Conservation (phyloP, 2,113 vertebrate species). For the Xenopus borealis region DNA sequence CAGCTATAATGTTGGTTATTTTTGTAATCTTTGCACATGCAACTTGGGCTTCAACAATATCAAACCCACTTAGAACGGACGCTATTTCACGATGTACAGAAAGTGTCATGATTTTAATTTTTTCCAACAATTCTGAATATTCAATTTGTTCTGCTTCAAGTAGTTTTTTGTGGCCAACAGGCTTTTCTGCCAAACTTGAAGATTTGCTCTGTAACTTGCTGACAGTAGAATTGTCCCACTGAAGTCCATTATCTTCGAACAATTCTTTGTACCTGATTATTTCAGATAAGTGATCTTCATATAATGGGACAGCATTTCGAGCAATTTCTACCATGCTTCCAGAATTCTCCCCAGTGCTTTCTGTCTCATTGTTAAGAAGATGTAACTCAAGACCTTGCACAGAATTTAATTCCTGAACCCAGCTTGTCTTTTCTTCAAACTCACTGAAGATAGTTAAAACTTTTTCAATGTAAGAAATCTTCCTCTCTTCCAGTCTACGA, state of each 20-base stretch:
- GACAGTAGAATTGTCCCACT: constrained; percentile 57
- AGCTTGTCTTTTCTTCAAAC: constrained; percentile 57
- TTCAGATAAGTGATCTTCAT: constrained; percentile 53
- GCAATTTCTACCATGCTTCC: constrained; percentile 49
- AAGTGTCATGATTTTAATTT: constrained; percentile 63
- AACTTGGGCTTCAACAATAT: constrained; percentile 61
- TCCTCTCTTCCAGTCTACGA: constrained; percentile 63
- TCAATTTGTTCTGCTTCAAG: constrained; percentile 58
- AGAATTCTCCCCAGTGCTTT: constrained; percentile 13
- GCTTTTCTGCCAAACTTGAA: constrained; percentile 57
- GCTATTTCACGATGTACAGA: constrained; percentile 62
- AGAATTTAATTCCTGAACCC: constrained; percentile 67
- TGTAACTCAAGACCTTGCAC: constrained; percentile 51
- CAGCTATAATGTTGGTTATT: constrained; percentile 60
- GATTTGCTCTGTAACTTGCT: constrained; percentile 56
- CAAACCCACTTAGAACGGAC: constrained; percentile 52
- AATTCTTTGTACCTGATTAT: constrained; percentile 60
- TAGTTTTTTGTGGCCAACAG: constrained; percentile 56
- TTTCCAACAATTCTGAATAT: constrained; percentile 64
- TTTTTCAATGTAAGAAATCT: constrained; percentile 64
- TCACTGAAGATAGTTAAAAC: constrained; percentile 57
- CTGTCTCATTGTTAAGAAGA: constrained; percentile 31
- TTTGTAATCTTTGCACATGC: constrained; percentile 67
- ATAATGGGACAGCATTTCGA: constrained; percentile 46
- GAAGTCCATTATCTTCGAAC: constrained; percentile 55